Evolutionary conservation across 2,888 invertebrate genomes (phyloP).

Genomic region (Sphecodes monilicornis): DNA sequence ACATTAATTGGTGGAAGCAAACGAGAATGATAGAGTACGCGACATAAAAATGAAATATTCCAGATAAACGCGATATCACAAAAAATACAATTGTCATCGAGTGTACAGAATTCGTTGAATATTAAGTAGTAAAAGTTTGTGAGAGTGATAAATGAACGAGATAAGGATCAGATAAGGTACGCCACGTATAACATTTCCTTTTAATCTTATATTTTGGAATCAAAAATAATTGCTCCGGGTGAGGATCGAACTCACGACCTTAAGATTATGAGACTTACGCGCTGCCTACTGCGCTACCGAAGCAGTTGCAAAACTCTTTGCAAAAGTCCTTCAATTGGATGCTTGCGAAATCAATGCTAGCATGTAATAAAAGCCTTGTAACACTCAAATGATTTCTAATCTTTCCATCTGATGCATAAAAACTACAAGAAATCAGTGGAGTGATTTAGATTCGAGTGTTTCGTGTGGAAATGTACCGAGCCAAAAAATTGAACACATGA

Average conservation of each 20-base stretch:
- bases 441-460: neutral
- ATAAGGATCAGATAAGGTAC: neutral
- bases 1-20: neutral
- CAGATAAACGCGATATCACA: neutral
- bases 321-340: neutral
- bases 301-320: slow-evolving; percentile 43
- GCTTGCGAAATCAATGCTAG: neutral
- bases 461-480: neutral
- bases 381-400: no score
- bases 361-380: neutral
- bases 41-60: neutral
- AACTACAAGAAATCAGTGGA: neutral
- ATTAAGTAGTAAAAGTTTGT: neutral
- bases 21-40: neutral
- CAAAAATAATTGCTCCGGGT: slow-evolving; percentile 89
- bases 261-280: slow-evolving; percentile 85
- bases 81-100: neutral
- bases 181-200: neutral
- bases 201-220: neutral
- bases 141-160: neutral
- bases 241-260: slow-evolving; percentile 98
- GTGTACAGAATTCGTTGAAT: neutral
- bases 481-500: slow-evolving; percentile 33
- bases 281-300: slow-evolving; percentile 82
- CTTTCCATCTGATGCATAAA: neutral